Evolutionary conservation across 2,888 invertebrate species (phyloP), one percentile per base, ranked within the genome.

Genomic region (Papilio gigon): DNA sequence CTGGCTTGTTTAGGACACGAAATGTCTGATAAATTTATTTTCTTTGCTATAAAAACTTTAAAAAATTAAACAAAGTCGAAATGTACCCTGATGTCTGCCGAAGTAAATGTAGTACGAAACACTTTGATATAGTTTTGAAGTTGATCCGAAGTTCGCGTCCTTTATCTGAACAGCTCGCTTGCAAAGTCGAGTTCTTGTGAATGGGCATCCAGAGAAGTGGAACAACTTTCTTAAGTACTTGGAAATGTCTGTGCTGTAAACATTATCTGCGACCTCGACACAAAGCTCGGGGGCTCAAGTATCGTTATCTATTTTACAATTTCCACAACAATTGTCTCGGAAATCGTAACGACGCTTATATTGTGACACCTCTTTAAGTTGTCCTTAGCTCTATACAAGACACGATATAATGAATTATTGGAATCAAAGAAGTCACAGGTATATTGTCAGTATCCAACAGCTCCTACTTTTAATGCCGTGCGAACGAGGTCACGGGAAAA

Each of bases 241-340:
- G 30, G 30, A 17, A 56, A 56, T 56, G 30, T 30, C 53, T 56
- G 30, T 27, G 50, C 27, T 53, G 53, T 56, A 56, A 56, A 56
- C 30, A 56, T 56, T 30, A 56, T 56, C 30, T 5, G 27, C n/a
- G 53, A 56, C 30, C 53, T 56, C 53, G 53, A 56, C n/a, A 56
- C 53, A 56, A 56, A 56, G 30, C 47, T 47, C 47, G 17, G 53
- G 27, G 14, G n/a, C 53, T 56, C 30, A 56, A 53, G 53, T 56
- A 30, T n/a, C 53, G n/a, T 56, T 56, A 56, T 56, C 30, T 56
- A 30, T 56, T 30, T 56, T 30, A 56, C 53, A 30, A 56, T 56
- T 30, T 56, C 53, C 53, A 56, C 9, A 30, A 56, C 53, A 56
- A 56, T 56, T 56, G 53, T 30, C n/a, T 30, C 17, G 30, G 53